Percentiles rank a stretch among this genome's conserved stretches.
Evolutionary conservation across 92 coral and sea anemone genomes (phyloP).

Genomic region (Micromussa lordhowensis): DNA sequence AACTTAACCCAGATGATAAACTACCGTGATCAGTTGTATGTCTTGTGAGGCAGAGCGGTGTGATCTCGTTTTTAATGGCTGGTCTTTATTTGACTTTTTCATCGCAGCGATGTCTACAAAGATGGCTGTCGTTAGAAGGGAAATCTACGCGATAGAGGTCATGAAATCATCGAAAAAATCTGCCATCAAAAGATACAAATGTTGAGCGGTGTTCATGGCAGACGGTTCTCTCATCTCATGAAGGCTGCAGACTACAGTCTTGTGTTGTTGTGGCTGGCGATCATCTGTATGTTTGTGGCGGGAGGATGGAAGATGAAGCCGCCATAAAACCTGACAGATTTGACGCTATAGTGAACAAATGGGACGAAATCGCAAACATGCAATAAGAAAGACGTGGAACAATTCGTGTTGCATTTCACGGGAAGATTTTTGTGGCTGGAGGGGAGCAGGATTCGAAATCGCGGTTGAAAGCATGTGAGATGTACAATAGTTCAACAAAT

Average conservation of each 20-base stretch:
- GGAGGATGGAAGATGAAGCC: not conserved
- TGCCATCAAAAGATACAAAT: not conserved
- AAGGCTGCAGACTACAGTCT: not conserved
- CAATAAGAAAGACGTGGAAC: not conserved
- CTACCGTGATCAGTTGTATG: conserved; percentile 12
- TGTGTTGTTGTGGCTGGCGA: conserved; percentile 12
- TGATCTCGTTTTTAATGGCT: conserved; percentile 8
- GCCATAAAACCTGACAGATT: not conserved
- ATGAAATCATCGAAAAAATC: not conserved
- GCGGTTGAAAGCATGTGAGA: not conserved
- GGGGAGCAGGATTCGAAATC: not conserved
- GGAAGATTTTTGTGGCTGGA: conserved; percentile 3
- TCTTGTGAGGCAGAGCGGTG: not conserved
- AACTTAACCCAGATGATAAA: not conserved
- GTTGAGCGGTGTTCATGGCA: not conserved
- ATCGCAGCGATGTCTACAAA: not conserved
- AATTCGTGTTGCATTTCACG: not conserved
- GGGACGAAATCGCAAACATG: conserved; percentile 9
- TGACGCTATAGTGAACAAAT: not conserved
- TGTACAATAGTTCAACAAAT: not conserved
- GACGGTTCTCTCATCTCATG: not conserved
- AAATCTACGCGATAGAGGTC: not conserved
- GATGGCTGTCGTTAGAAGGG: not conserved
- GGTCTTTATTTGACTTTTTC: not conserved
- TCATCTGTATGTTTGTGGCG: conserved; percentile 27